A percentile compares a stretch with the other conserved stretches of the same genome.
Evolutionary conservation across 2,113 vertebrate species (phyloP).

Genomic region (Tautogolabrus adspersus): DNA sequence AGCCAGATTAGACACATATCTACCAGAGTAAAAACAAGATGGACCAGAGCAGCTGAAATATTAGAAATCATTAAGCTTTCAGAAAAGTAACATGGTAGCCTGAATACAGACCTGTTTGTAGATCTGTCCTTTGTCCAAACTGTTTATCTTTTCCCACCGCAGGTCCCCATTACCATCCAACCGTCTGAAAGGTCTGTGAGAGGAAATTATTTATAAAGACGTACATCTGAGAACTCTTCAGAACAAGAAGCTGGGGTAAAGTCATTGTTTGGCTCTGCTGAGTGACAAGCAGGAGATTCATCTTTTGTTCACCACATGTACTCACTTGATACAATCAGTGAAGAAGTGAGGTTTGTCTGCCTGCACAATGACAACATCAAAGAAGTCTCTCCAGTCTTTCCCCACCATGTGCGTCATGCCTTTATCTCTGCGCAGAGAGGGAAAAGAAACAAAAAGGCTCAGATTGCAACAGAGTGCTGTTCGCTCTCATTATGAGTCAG

Average conservation of each 20-base stretch:
- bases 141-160: conserved; percentile 87
- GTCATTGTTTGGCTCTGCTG: neutral
- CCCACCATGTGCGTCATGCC: conserved; percentile 91
- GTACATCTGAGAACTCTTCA: neutral
- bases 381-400: conserved; percentile 88
- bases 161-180: conserved; percentile 86
- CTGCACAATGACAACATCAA: conserved; percentile 88
- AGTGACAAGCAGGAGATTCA: neutral
- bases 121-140: conserved; percentile 87
- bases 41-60: neutral
- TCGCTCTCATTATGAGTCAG: neutral
- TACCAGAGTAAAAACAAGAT: neutral
- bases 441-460: neutral
- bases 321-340: conserved; percentile 89
- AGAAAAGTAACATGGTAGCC: neutral
- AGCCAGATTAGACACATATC: neutral
- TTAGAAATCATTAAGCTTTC: neutral
- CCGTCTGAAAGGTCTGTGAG: conserved; percentile 85
- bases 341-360: conserved; percentile 91
- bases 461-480: neutral
- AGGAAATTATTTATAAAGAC: neutral
- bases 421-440: conserved; percentile 80
- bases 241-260: neutral
- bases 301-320: conserved; percentile 7
- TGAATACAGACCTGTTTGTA: conserved; percentile 86